Evolutionary conservation across 2,113 vertebrate genomes (phyloP), one percentile per base, ranked within the genome.

Genomic region (Periophthalmodon schlosseri): DNA sequence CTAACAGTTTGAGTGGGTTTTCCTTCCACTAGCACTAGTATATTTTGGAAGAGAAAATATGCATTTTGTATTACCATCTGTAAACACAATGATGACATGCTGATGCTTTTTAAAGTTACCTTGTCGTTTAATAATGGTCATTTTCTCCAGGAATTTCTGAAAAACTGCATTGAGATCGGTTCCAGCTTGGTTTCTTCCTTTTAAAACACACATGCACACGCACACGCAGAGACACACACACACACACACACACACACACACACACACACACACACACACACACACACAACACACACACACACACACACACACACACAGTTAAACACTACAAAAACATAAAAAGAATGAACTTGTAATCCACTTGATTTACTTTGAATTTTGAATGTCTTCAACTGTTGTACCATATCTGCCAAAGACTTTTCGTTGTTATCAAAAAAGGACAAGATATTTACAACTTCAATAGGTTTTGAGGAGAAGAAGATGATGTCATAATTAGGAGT

Each of bases 1-100:
- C 3, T 28, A 63, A 95, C 86, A 3, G 67, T 82, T 0, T 6
- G 9, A 28, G 0, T 2, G 33, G 94, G 90, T 16, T 74, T 75
- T 4, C 91, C 91, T 0, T 93, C 94, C 91, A 92, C 91, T 28
- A 63, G 28, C 28, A 63, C 8, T 3, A 15, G 24, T 1, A 34
- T 34, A 63, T 3, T 1, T 10, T 63, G 14, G 3, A 33, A 28
- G 58, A 61, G 13, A 61, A 33, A 61, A 24, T 16, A 50, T 52
- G 16, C 49, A 10, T 56, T n/a, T 63, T 3, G 16, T 8, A 54
- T 78, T 93, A 94, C 94, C 94, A n/a, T 95, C 93, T 65, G 92
- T 91, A 72, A 95, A 94, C 74, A 93, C 0, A n/a, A 95, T 89
- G 46, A 94, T 0, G 28, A 87, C 88, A 2, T 95, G 92, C 6